Evolutionary conservation across 2,113 vertebrate genomes (phyloP), one percentile per base, ranked within the genome.

Genomic region (Taurulus bubalis): DNA sequence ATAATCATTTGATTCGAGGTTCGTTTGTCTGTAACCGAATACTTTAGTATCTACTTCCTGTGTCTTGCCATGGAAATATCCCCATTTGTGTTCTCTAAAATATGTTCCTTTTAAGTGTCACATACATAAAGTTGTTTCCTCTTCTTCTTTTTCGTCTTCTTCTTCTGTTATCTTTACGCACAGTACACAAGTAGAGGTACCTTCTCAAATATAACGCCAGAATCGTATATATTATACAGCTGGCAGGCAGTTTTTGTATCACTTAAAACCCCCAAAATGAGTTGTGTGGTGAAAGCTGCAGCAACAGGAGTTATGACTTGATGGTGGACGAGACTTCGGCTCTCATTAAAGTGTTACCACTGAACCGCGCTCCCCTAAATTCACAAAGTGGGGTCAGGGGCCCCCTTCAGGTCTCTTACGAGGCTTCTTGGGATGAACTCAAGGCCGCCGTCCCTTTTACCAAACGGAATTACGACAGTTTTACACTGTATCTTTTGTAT

Each of bases 341-440:
- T 53, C 9, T 30, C 14, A 66, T 0, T 64, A 26, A 82, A 66
- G 36, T 69, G 67, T 65, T 38, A 47, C 34, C 45, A 30, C 10
- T 30, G 66, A 74, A 36, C 45, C 32, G 20, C 47, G 45, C 55
- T 53, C 7, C 34, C 32, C n/a, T 60, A 6, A 24, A 58, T 73
- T 36, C 53, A 24, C 79, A 82, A 36, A 84, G 76, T 64, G 85
- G 82, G 88, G 87, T 89, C 85, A 88, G 85, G 85, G 88, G 68
- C 75, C 88, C 88, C 74, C 60, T 74, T 73, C 64, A 72, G 69
- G 75, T 80, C 77, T 60, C 36, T 22, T 8, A 36, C 20, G 18
- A 53, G 42, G 65, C 47, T 30, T 26, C 32, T 38, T 42, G n/a
- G n/a, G 38, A 65, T 68, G 38, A 69, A 45, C 36, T 38, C 22